These are phyloP conservation scores for Pimephales promelas DNA, from an alignment of 2,113 vertebrate species.

Conservation along the genomic window DNA sequence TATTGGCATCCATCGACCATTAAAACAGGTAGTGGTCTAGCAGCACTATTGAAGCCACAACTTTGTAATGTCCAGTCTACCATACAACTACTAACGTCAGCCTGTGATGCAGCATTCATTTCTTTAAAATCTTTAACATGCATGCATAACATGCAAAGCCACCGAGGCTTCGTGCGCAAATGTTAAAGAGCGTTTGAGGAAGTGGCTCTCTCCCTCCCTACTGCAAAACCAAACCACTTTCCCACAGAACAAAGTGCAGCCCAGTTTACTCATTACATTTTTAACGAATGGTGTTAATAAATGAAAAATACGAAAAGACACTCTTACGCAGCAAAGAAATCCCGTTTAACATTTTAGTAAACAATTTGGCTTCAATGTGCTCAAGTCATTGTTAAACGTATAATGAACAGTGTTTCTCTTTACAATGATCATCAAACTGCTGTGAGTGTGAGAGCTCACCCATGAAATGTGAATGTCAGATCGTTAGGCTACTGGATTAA, in stretches of 20 bases:
- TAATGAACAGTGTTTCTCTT: neutral
- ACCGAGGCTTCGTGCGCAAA: neutral
- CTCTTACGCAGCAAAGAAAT: neutral
- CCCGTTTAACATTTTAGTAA: neutral
- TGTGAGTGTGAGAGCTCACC: neutral
- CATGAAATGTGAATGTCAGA: neutral
- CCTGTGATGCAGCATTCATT: neutral
- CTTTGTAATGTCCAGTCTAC: neutral
- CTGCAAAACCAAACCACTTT: neutral
- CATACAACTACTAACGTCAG: neutral
- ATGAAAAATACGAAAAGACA: neutral
- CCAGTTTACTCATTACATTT: conserved; percentile 19
- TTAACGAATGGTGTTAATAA: neutral
- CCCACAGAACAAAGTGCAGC: conserved; percentile 27
- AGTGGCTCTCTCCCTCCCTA: neutral
- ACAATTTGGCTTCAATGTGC: neutral
- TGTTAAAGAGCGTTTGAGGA: neutral
- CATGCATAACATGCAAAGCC: conserved; percentile 10
- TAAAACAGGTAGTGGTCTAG: neutral
- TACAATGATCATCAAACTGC: neutral
- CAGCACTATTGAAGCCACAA: neutral
- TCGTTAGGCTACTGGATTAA: neutral
- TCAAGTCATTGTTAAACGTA: neutral
- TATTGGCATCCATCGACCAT: neutral
- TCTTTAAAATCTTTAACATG: neutral